Evolutionary conservation across 2,797 vertebrate species (phyloP).

Genomic region (Discoglossus pictus): DNA sequence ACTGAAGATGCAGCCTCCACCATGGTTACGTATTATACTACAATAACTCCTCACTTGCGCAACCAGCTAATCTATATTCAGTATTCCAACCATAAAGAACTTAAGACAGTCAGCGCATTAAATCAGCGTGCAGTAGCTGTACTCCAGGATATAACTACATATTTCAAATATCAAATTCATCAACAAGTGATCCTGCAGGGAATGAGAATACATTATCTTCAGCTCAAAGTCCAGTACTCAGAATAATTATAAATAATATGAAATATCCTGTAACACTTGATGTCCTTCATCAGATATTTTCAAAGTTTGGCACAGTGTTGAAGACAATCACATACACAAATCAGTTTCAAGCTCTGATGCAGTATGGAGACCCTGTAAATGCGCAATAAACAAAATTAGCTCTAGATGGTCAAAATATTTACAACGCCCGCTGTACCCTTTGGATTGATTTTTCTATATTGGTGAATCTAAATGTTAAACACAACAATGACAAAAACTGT

Average conservation of each 20-base stretch:
- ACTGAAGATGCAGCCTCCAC: slow-evolving; percentile 93
- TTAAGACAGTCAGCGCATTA: slow-evolving; percentile 91
- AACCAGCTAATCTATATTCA: slow-evolving; percentile 92
- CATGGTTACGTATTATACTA: slow-evolving; percentile 94
- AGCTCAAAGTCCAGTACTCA: slow-evolving; percentile 88
- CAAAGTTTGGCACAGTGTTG: too few relatives aligned
- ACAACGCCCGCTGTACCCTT: too few relatives aligned
- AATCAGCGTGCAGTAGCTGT: slow-evolving; percentile 89
- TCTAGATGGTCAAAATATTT: slow-evolving; percentile 93
- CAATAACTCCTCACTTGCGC: slow-evolving; percentile 89
- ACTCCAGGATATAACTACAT: slow-evolving; percentile 86
- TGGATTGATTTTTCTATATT: slow-evolving; percentile 97
- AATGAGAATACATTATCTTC: slow-evolving; percentile 85
- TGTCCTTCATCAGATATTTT: slow-evolving; percentile 95
- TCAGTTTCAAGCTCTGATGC: slow-evolving; percentile 96
- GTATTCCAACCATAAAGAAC: slow-evolving; percentile 95
- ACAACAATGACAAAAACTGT: slow-evolving; percentile 97
- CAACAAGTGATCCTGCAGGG: slow-evolving; percentile 82
- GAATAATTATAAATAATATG: slow-evolving; percentile 98
- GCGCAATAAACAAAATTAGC: slow-evolving; percentile 92
- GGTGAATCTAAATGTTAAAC: slow-evolving; percentile 96
- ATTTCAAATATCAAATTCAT: slow-evolving; percentile 85
- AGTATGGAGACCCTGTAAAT: too few relatives aligned
- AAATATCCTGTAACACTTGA: slow-evolving; percentile 96
- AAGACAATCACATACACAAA: slow-evolving; percentile 98